Base-by-base conservation (phyloP, 1,140 invertebrate genomes). In the Drosophila sulfurigaster region DNA sequence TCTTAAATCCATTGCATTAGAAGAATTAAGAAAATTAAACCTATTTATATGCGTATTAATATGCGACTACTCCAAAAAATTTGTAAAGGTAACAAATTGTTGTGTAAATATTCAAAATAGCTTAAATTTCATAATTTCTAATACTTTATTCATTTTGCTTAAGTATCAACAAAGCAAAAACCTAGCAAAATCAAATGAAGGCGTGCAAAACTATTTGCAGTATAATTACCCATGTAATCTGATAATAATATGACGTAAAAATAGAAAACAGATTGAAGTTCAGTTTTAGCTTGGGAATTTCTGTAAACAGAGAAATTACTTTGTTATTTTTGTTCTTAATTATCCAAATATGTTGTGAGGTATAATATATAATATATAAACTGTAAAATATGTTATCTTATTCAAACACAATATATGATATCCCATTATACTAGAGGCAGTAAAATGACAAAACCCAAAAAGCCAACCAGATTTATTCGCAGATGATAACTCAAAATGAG, bases 401-500 rank as follows among this genome's bases (percentile, higher is more conserved):
- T 35, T 13, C 28, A 62, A 64, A 52, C 11, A 52, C 11, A 43
- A 7, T 48, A 7, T 48, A 28, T n/a, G 32, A 49, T 56, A 58
- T 43, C 32, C 56, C 11, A 13, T 58, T 54, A 28, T 25, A 49
- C 10, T 38, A 15, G 13, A 5, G 30, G 8, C 25, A n/a, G 6
- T 68, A 60, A 68, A 58, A 10, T 41, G n/a, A 10, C n/a, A 45
- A 67, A 45, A 58, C 13, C 70, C 54, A 25, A 68, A 72, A 67
- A 38, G 16, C 28, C n/a, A 7, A 4, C 2, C 32, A 48, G 30
- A 59, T 73, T 67, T 59, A 38, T 38, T 8, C 35, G 7, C 8
- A 45, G 32, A 8, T 56, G 49, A 74, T 74, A 74, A 62, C 8
- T 25, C 49, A 30, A 74, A 75, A 57, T 70, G 58, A 32, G 41